These are phyloP conservation scores for Hippoglossus hippoglossus DNA, from an alignment of 2,797 vertebrate genomes.

Conservation along the genomic window DNA sequence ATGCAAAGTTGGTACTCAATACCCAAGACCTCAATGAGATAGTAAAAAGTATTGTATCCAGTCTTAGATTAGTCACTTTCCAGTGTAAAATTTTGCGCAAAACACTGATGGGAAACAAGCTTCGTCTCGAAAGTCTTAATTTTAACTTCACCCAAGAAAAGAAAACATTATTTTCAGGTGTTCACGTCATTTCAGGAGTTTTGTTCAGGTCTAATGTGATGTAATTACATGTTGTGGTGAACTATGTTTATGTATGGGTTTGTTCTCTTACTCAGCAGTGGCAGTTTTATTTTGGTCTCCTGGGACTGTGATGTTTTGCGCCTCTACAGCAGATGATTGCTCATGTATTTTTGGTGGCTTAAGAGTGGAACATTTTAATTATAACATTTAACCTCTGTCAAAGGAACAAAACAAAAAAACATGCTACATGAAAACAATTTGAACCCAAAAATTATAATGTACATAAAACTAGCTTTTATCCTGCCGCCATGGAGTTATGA, in stretches of 20 bases:
- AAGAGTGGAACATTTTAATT: no score
- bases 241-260: background rate
- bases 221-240: constrained; percentile 1
- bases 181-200: background rate
- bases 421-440: no score
- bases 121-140: background rate
- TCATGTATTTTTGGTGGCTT: no score
- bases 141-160: background rate
- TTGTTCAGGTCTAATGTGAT: constrained; percentile 2
- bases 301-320: background rate
- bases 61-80: background rate
- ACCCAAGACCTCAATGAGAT: background rate
- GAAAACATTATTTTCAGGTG: background rate
- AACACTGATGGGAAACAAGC: background rate
- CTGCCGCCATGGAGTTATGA: no score
- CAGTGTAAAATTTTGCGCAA: background rate
- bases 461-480: no score
- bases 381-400: no score
- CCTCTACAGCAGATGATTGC: no score
- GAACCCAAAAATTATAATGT: no score
- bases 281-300: background rate
- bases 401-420: no score
- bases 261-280: background rate
- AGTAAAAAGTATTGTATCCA: background rate
- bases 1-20: constrained; percentile 6